Conservation (phyloP, 2,113 vertebrate species). For the Mus musculus region GRCm39 chr3:44930501-44931000, state of each 20-base stretch:
- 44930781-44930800: neutral
- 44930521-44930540: too few species aligned
- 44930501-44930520: too few species aligned
- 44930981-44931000: neutral
- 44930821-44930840: neutral
- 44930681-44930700: neutral
- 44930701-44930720: neutral
- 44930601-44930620: too few species aligned
- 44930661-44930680: too few species aligned
- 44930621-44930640: too few species aligned
- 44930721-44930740: neutral
- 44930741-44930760: neutral
- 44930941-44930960: neutral
- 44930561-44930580: too few species aligned
- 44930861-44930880: neutral
- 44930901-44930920: neutral
- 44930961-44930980: neutral
- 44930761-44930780: neutral
- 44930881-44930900: neutral
- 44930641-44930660: too few species aligned
- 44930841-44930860: neutral
- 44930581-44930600: too few species aligned
- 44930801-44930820: neutral
- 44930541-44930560: too few species aligned
- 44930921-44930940: neutral